Evolutionary conservation across 2,113 vertebrate species (phyloP).

Genomic region (Crotophaga sulcirostris): DNA sequence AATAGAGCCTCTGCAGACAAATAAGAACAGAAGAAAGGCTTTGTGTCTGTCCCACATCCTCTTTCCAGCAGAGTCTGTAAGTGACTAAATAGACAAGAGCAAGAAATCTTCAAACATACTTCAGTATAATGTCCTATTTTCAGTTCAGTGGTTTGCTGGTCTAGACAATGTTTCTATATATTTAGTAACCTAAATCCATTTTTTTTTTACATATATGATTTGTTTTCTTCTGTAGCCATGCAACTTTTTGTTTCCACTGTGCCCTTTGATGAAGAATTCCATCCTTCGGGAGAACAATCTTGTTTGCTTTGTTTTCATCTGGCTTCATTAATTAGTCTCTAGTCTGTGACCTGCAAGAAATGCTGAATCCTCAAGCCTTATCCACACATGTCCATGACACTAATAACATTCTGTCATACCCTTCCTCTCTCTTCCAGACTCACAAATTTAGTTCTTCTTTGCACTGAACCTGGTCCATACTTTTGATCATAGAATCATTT

Average conservation of each 20-base stretch:
- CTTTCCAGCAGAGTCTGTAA: not conserved
- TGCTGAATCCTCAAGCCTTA: not conserved
- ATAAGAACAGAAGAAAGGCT: not conserved
- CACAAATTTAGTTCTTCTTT: not conserved
- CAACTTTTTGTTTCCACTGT: not conserved
- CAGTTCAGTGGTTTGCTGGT: not conserved
- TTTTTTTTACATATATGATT: not conserved
- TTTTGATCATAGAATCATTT: not conserved
- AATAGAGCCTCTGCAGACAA: not conserved
- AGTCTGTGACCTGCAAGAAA: not conserved
- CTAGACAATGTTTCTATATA: not conserved
- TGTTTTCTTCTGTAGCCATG: not conserved
- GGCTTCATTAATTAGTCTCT: not conserved
- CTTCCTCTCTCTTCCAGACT: not conserved
- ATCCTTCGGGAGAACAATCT: not conserved
- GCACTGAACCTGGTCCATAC: not conserved
- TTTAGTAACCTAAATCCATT: not conserved
- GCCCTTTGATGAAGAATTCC: not conserved
- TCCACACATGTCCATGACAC: accelerated
- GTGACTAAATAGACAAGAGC: not conserved
- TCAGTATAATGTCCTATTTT: not conserved
- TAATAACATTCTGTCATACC: not conserved
- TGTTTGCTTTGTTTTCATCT: not conserved
- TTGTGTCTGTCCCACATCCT: not conserved
- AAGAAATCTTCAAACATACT: not conserved